These are phyloP conservation scores for Scaptomyza flava DNA, from an alignment of 2,888 invertebrate genomes.

Conservation along the genomic window DNA sequence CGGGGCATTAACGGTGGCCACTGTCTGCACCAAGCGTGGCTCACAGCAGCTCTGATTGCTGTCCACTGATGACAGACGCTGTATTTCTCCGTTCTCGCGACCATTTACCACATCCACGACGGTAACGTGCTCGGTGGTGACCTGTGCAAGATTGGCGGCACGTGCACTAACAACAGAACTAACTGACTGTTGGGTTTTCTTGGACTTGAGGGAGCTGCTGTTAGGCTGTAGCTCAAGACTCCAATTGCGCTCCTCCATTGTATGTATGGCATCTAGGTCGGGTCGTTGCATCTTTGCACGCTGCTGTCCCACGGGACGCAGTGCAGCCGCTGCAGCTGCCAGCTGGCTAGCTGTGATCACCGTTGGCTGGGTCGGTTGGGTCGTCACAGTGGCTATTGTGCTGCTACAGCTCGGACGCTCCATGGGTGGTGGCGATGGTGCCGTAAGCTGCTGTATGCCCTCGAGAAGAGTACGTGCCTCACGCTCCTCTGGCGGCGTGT, in stretches of 20 bases:
- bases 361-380: constrained; percentile 14
- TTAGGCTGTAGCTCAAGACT: constrained; percentile 81
- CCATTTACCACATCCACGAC: constrained; percentile 39
- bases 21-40: constrained; percentile 72
- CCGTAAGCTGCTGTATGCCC: constrained; percentile 78
- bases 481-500: constrained; percentile 89
- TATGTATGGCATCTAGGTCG: constrained; percentile 86
- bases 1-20: constrained; percentile 75
- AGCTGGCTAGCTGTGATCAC: constrained; percentile 74
- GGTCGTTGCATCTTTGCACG: constrained; percentile 47
- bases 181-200: constrained; percentile 84
- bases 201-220: constrained; percentile 85
- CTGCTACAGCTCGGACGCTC: constrained; percentile 43
- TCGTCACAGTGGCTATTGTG: constrained; percentile 36
- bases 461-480: constrained; percentile 82
- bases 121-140: constrained; percentile 60
- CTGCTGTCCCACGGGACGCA: constrained; percentile 62
- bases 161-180: constrained; percentile 82
- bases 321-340: constrained; percentile 74
- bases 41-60: constrained; percentile 75
- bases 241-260: constrained; percentile 84
- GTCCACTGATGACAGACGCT: constrained; percentile 77
- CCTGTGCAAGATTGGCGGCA: constrained; percentile 70
- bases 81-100: constrained; percentile 80
- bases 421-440: constrained; percentile 69